Evolutionary conservation across 1,140 invertebrate genomes (phyloP).

Genomic region (Ceratitis capitata): DNA sequence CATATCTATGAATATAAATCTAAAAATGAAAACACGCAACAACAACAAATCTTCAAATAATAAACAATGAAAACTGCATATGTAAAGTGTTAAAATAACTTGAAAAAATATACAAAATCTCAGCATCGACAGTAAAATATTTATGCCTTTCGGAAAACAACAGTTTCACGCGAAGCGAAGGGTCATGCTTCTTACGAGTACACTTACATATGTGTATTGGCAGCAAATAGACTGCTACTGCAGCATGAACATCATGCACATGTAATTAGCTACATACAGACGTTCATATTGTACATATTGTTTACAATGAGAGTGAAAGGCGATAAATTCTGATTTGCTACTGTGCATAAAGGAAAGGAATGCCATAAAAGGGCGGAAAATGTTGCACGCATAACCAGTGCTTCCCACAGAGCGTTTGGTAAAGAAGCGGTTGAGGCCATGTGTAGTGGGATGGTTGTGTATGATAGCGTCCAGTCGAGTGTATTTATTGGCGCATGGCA

Average conservation of each 20-base stretch:
- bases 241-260: neutral
- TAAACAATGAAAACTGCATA: neutral
- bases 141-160: neutral
- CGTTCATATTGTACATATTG: neutral
- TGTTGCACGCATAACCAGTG: neutral
- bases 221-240: neutral
- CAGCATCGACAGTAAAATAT: neutral
- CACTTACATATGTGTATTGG: too few relatives aligned
- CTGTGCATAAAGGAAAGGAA: neutral
- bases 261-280: neutral
- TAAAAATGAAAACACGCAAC: neutral
- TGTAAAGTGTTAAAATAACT: neutral
- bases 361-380: conserved; percentile 18
- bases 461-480: neutral
- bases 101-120: conserved; percentile 20
- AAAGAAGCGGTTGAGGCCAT: neutral
- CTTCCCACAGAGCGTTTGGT: neutral
- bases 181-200: neutral
- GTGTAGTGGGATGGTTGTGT: neutral
- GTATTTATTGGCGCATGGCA: neutral
- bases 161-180: neutral
- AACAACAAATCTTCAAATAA: neutral
- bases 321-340: conserved; percentile 19
- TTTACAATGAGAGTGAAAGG: conserved; percentile 31
- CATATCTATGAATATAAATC: neutral